Percentiles rank a stretch among this genome's conserved stretches.
Conservation (phyloP, 2,797 vertebrate species). For the Tadarida brasiliensis region DNA sequence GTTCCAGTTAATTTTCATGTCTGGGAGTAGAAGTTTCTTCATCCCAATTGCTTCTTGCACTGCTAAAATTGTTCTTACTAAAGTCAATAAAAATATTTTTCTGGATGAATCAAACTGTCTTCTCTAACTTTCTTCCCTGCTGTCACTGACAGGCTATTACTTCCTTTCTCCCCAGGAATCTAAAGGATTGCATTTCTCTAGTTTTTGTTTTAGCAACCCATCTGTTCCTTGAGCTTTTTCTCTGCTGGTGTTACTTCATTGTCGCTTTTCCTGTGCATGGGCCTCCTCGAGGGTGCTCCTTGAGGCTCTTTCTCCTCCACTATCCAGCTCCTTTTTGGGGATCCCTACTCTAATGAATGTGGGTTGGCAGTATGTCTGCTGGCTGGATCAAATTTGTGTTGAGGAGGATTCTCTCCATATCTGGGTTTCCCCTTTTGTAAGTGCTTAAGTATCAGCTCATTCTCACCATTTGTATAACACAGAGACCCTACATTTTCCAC, state of each 20-base stretch:
- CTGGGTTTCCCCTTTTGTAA: not conserved
- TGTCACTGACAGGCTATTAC: not conserved
- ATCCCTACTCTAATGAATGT: not conserved
- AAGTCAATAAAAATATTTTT: slow-evolving; percentile 36
- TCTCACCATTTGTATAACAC: slow-evolving; percentile 14
- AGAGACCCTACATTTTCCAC: not conserved
- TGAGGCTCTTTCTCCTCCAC: not conserved
- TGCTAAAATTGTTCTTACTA: slow-evolving; percentile 13
- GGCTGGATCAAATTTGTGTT: not conserved
- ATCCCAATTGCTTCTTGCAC: not conserved
- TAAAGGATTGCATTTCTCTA: slow-evolving; percentile 25
- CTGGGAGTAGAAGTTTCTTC: slow-evolving; percentile 20
- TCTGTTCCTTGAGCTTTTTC: slow-evolving; percentile 25
- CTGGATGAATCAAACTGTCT: slow-evolving; percentile 23
- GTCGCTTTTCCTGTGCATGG: not conserved
- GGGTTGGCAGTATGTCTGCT: not conserved
- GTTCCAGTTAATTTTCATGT: not conserved
- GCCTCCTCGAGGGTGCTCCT: not conserved
- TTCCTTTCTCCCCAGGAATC: slow-evolving; percentile 48
- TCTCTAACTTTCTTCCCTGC: slow-evolving; percentile 19
- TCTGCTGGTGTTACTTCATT: not conserved
- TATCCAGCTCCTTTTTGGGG: not conserved
- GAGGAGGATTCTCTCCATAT: not conserved
- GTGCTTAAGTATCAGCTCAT: not conserved
- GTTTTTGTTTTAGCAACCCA: slow-evolving; percentile 25